A percentile compares a stretch with the other conserved stretches of the same genome.
Evolutionary conservation across 2,113 vertebrate genomes (phyloP).

Genomic region (Ovibos moschatus): DNA sequence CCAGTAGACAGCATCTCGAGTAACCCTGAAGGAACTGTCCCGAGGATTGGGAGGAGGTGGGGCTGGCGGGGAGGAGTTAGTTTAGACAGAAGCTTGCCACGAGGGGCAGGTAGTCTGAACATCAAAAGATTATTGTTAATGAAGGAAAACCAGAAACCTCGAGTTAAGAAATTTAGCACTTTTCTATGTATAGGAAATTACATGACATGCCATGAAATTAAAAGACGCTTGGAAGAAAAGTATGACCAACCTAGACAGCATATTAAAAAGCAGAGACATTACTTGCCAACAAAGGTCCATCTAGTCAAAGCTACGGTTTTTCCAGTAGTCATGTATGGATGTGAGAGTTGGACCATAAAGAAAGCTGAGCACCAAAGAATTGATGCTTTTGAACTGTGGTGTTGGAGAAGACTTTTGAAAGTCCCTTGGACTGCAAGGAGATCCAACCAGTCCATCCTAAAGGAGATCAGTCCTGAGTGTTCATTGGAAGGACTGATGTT

Average conservation of each 20-base stretch:
- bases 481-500: background rate
- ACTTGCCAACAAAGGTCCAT: background rate
- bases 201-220: background rate
- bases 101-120: background rate
- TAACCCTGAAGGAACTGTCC: background rate
- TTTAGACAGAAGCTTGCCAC: background rate
- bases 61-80: background rate
- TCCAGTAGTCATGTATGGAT: background rate
- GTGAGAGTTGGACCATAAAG: background rate
- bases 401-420: background rate
- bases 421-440: background rate
- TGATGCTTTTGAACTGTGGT: background rate
- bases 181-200: background rate
- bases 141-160: background rate
- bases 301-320: background rate
- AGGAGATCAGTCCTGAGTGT: background rate
- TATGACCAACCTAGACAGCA: background rate
- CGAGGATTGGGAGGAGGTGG: accelerated
- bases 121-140: background rate
- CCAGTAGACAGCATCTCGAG: background rate
- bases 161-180: background rate
- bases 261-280: background rate
- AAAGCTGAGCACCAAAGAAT: accelerated
- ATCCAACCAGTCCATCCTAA: background rate
- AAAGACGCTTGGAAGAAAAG: background rate